These are phyloP conservation scores for Pyrocephalus nanus DNA, from an alignment of 2,797 vertebrate species.

Conservation along the genomic window DNA sequence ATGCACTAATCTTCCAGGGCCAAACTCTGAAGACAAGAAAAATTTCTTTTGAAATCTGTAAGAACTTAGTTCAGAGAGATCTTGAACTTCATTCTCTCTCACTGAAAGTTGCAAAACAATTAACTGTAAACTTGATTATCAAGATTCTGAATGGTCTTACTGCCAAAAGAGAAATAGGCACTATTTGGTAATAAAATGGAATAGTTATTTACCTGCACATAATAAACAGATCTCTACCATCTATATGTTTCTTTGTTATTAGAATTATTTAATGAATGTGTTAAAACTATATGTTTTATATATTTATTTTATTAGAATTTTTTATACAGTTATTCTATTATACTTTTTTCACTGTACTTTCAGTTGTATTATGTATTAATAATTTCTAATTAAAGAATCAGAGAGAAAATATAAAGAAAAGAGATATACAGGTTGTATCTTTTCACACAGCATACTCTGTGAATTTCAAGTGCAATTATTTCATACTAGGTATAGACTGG, in stretches of 20 bases:
- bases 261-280: neutral
- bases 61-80: neutral
- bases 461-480: neutral
- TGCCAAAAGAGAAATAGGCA: neutral
- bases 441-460: neutral
- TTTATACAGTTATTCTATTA: neutral
- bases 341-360: neutral
- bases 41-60: neutral
- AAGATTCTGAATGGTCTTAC: neutral
- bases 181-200: neutral
- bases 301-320: neutral
- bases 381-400: neutral
- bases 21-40: neutral
- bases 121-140: neutral
- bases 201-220: neutral
- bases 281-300: neutral
- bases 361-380: neutral
- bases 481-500: neutral
- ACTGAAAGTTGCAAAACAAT: neutral
- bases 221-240: neutral
- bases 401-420: neutral
- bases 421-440: neutral
- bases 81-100: neutral
- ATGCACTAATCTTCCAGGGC: neutral
- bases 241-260: neutral